These are phyloP conservation scores for Drosophila novamexicana DNA, from an alignment of 1,140 invertebrate genomes.

Conservation along the genomic window DNA sequence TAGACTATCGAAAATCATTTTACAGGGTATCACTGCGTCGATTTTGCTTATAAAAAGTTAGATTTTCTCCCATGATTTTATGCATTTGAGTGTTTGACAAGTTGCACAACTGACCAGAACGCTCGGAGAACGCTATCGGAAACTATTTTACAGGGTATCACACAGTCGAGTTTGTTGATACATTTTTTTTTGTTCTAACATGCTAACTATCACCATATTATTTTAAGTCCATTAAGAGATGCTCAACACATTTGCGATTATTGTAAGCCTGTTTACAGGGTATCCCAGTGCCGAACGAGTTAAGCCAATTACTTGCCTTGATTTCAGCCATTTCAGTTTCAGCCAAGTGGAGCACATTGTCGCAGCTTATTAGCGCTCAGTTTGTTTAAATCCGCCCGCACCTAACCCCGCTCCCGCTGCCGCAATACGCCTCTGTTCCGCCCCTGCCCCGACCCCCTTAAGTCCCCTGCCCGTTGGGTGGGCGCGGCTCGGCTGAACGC, in stretches of 20 bases:
- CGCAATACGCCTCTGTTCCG: neutral
- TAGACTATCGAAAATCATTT: too few relatives aligned
- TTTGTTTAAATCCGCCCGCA: neutral
- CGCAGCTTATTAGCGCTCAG: conserved; percentile 2
- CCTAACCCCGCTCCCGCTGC: too few relatives aligned
- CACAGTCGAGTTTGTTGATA: neutral
- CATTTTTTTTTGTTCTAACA: too few relatives aligned
- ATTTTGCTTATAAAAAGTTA: too few relatives aligned
- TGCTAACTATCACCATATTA: too few relatives aligned
- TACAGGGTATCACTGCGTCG: too few relatives aligned
- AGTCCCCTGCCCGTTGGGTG: neutral
- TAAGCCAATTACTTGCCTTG: conserved; percentile 3
- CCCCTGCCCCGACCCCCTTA: neutral
- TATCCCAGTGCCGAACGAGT: neutral
- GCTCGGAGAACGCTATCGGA: too few relatives aligned
- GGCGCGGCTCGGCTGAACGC: conserved; percentile 7
- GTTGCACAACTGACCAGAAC: too few relatives aligned
- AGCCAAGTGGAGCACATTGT: conserved; percentile 6
- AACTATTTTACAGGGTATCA: too few relatives aligned
- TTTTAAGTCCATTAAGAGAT: neutral
- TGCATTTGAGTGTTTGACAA: too few relatives aligned
- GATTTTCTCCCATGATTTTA: too few relatives aligned
- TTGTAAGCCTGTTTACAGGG: conserved; percentile 1
- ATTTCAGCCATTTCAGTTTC: neutral
- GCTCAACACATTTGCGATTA: neutral